Evolutionary conservation across 2,113 vertebrate genomes (phyloP).

Genomic region (Nettapus auritus): DNA sequence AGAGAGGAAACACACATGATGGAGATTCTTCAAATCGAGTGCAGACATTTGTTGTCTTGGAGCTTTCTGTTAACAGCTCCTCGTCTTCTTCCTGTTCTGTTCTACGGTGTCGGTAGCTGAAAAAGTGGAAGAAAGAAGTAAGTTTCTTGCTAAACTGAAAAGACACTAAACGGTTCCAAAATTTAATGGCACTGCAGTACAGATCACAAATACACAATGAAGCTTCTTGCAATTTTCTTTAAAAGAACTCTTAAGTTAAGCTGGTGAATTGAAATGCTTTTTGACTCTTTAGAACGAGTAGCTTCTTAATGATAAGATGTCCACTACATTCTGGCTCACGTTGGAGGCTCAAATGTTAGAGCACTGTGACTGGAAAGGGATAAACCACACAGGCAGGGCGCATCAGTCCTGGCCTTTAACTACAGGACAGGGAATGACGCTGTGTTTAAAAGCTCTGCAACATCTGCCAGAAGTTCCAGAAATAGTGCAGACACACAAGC

Average conservation of each 20-base stretch:
- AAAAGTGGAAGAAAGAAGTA: background rate
- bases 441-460: background rate
- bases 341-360: background rate
- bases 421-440: background rate
- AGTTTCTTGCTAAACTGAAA: background rate
- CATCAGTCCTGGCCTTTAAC: background rate
- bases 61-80: conserved; percentile 94
- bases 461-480: background rate
- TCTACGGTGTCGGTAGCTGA: conserved; percentile 92
- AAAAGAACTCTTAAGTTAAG: background rate
- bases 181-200: background rate
- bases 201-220: background rate
- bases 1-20: conserved; percentile 84
- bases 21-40: conserved; percentile 96
- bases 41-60: conserved; percentile 94
- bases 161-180: background rate
- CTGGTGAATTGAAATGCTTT: background rate
- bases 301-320: background rate
- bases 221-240: background rate
- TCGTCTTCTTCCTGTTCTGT: conserved; percentile 98
- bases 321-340: background rate
- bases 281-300: background rate
- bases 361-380: background rate
- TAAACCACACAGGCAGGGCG: no score
- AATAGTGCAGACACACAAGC: background rate